Conservation (phyloP, 2,113 vertebrate genomes). For the Chloropsis cyanopogon region DNA sequence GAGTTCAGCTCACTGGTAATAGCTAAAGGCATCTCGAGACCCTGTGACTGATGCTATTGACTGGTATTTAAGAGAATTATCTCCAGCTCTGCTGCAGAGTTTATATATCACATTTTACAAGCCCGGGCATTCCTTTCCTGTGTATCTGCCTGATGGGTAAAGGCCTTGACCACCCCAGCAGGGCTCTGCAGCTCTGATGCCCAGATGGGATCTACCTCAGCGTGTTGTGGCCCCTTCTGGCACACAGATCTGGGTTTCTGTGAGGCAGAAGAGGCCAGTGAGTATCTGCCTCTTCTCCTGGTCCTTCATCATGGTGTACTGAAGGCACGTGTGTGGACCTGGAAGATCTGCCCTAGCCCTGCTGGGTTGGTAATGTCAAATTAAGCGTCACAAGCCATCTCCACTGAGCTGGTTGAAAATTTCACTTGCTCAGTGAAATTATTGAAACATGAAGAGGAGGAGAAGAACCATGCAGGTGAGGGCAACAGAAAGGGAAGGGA, state of each 20-base stretch:
- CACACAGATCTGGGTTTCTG: neutral
- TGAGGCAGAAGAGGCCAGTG: neutral
- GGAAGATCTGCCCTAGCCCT: neutral
- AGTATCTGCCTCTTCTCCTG: neutral
- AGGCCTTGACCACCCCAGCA: neutral
- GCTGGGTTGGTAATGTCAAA: neutral
- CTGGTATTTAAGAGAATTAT: neutral
- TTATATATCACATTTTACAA: neutral
- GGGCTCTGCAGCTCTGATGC: neutral
- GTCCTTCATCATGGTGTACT: neutral
- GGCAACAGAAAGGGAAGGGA: neutral
- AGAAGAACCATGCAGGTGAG: neutral
- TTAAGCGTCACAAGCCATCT: neutral
- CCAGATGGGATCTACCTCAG: neutral
- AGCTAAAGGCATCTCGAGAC: neutral
- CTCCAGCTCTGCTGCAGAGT: neutral
- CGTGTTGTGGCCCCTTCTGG: accelerated
- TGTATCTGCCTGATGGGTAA: neutral
- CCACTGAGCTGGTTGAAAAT: neutral
- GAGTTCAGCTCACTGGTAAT: neutral
- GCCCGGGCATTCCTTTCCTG: neutral
- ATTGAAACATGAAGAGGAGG: neutral
- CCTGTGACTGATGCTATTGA: neutral
- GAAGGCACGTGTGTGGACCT: neutral
- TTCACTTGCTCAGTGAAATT: neutral